Evolutionary conservation across 1,140 invertebrate genomes (phyloP), one percentile per base, ranked within the genome.

Genomic region (Ruditapes philippinarum): DNA sequence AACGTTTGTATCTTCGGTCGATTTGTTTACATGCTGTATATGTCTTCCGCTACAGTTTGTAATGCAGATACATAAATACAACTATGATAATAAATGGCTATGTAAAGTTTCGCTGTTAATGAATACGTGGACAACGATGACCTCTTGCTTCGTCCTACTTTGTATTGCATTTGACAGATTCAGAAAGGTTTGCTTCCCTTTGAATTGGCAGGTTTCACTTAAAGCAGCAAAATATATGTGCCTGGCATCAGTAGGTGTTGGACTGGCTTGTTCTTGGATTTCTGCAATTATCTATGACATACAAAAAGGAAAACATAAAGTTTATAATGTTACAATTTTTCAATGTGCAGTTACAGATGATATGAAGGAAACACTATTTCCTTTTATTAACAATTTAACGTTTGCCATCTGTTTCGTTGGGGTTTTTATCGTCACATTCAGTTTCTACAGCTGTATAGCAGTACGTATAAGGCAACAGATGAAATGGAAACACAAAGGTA

Each of bases 101-200:
- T 86, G 83, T 31, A 74, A 76, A 31, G 3, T 74, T 0, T 19
- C 68, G n/a, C 17, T 42, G 12, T 76, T 86, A 28, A 0, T 57
- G n/a, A 86, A 76, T 40, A 70, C 38, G 14, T 42, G 45, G 22
- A 33, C 51, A 31, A 51, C 70, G 0, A 49, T 86, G 19, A 49
- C 83, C 2, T 86, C 83, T 12, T 42, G 42, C 0, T 17, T 74
- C 42, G 22, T 86, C 17, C 42, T 86, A 7, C 25, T 86, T 3
- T 22, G 28, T 0, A 49, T 86, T 7, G 83, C 83, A 0, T 54
- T 76, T 49, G 83, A 86, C 49, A 70, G 83, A 28, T 76, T 54
- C 38, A 25, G 83, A 17, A 86, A 76, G 40, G 49, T 86, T 9
- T 86, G 83, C 28, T 12, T 31, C 38, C 51, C 83, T 7, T 74